A percentile compares a stretch with the other conserved stretches of the same genome.
Evolutionary conservation across 2,113 vertebrate species (phyloP).

Genomic region (Leptobrachium ailaonicum): DNA sequence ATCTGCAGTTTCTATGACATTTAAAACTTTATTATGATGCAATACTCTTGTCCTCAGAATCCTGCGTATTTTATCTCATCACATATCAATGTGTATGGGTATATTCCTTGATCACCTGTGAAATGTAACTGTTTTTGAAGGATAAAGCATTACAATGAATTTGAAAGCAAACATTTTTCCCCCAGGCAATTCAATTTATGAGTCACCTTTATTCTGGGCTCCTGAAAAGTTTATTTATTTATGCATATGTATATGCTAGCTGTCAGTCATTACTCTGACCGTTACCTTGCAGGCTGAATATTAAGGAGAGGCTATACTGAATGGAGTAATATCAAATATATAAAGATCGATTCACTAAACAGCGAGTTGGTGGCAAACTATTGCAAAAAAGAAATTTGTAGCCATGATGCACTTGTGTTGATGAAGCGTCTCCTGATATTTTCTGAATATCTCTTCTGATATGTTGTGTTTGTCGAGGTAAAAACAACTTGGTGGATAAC

Average conservation of each 20-base stretch:
- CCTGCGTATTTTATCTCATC: not conserved
- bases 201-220: slow-evolving; percentile 11
- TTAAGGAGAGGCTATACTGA: not conserved
- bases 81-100: not conserved
- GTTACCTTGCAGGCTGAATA: not conserved
- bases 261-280: slow-evolving; percentile 10
- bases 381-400: no score
- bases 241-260: slow-evolving; percentile 25
- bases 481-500: no score
- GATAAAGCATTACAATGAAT: slow-evolving; percentile 30
- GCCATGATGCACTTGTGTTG: no score
- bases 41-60: slow-evolving; percentile 7
- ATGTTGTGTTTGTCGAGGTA: no score
- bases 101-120: slow-evolving; percentile 8
- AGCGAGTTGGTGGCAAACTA: no score
- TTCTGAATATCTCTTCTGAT: no score
- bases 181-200: slow-evolving; percentile 10
- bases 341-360: no score
- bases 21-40: slow-evolving; percentile 8
- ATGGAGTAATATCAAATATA: no score
- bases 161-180: slow-evolving; percentile 24
- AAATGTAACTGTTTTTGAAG: slow-evolving; percentile 15
- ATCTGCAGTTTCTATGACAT: not conserved
- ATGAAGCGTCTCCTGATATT: no score
- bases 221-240: slow-evolving; percentile 5